Percentiles rank a stretch among this genome's conserved stretches.
These are phyloP conservation scores for Lottia scabra DNA, from an alignment of 2,888 invertebrate genomes.

Conservation along the genomic window DNA sequence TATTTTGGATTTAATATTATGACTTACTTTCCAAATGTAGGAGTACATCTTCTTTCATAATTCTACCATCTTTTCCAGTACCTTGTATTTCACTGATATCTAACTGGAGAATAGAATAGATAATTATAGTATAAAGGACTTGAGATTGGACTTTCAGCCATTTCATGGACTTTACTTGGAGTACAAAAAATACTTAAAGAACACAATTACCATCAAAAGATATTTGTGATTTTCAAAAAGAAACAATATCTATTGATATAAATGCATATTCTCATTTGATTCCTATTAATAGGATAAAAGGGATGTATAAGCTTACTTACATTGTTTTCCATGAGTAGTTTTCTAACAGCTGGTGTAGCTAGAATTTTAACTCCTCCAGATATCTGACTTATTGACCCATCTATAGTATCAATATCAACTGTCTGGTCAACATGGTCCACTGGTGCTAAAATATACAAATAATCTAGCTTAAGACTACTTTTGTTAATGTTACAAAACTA, in stretches of 20 bases:
- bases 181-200: too few relatives aligned
- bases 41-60: conserved; percentile 95
- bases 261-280: too few relatives aligned
- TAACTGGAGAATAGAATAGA: conserved; percentile 71
- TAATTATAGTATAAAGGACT: not conserved
- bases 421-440: not conserved
- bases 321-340: conserved; percentile 90
- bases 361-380: conserved; percentile 71
- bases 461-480: too few relatives aligned
- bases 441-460: not conserved
- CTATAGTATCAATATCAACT: not conserved
- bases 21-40: conserved; percentile 72
- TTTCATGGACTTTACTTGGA: too few relatives aligned
- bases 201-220: too few relatives aligned
- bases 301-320: conserved; percentile 71
- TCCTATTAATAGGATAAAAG: not conserved
- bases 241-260: too few relatives aligned
- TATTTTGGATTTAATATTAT: too few relatives aligned
- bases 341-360: conserved; percentile 94
- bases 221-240: too few relatives aligned
- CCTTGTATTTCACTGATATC: conserved; percentile 74
- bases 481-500: too few relatives aligned
- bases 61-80: conserved; percentile 85
- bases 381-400: conserved; percentile 6
- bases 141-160: too few relatives aligned